A percentile compares a stretch with the other conserved stretches of the same genome.
Conservation (phyloP, 2,888 invertebrate species). For the Hypsopygia costalis region DNA sequence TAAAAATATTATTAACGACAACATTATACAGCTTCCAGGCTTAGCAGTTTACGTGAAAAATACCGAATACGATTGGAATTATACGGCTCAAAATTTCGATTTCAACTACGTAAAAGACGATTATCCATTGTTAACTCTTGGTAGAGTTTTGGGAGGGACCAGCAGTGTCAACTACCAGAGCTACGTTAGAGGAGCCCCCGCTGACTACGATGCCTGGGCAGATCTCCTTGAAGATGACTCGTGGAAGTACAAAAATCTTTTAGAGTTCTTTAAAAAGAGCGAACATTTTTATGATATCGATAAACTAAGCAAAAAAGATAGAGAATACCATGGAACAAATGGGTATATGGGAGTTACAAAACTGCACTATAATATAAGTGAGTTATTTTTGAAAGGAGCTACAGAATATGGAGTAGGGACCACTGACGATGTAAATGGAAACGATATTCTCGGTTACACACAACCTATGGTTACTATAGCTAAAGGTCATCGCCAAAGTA, state of each 20-base stretch:
- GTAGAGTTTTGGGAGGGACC: conserved; percentile 36
- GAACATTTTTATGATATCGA: conserved; percentile 16
- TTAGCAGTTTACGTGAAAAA: conserved; percentile 10
- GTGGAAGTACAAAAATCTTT: conserved; percentile 30
- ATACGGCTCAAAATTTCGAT: conserved; percentile 15
- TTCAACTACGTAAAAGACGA: neutral
- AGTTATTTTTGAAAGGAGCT: conserved; percentile 38
- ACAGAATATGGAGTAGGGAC: conserved; percentile 49
- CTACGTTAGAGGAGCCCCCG: conserved; percentile 29
- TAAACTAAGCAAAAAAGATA: neutral
- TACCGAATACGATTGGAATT: conserved; percentile 25
- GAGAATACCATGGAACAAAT: conserved; percentile 21
- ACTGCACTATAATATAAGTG: conserved; percentile 16
- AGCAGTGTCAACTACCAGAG: conserved; percentile 28
- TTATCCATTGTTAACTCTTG: conserved; percentile 19
- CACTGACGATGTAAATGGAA: conserved; percentile 47
- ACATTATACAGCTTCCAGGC: conserved; percentile 25
- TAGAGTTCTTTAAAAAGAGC: conserved; percentile 34
- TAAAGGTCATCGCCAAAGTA: conserved; percentile 44
- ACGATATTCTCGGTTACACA: conserved; percentile 55
- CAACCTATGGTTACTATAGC: conserved; percentile 56
- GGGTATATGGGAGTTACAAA: conserved; percentile 26
- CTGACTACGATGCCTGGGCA: conserved; percentile 30
- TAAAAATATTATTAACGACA: no score
- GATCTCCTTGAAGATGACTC: conserved; percentile 20